These are phyloP conservation scores for Drosophila azteca DNA, from an alignment of 1,140 invertebrate genomes.

Conservation along the genomic window DNA sequence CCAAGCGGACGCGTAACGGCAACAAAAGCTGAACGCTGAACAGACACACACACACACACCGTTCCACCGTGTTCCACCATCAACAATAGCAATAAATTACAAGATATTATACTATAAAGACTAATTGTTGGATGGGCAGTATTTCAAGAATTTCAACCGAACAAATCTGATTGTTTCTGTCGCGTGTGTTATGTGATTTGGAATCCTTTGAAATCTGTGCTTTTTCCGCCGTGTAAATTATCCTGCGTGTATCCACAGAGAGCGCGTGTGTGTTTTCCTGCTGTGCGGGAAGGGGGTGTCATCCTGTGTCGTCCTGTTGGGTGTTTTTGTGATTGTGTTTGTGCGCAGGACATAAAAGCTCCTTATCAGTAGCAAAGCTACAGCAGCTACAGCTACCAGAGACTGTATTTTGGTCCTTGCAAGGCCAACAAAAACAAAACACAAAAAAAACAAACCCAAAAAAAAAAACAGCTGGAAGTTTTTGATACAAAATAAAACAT, in stretches of 20 bases:
- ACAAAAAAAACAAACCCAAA: background rate
- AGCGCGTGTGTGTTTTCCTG: conserved; percentile 47
- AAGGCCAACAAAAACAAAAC: conserved; percentile 44
- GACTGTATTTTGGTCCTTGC: conserved; percentile 35
- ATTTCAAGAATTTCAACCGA: too few relatives aligned
- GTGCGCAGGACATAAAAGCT: conserved; percentile 67
- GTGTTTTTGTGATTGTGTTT: conserved; percentile 24
- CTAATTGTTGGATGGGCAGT: conserved; percentile 64
- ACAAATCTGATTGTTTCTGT: too few relatives aligned
- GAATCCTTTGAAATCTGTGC: too few relatives aligned
- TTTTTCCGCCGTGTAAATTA: too few relatives aligned
- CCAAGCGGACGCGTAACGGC: conserved; percentile 63
- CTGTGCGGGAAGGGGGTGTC: conserved; percentile 13
- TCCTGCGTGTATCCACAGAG: background rate
- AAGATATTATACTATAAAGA: conserved; percentile 8
- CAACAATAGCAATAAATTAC: conserved; percentile 23
- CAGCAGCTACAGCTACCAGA: too few relatives aligned
- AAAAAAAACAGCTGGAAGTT: conserved; percentile 54
- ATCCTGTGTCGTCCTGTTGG: conserved; percentile 2
- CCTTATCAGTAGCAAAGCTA: conserved; percentile 34
- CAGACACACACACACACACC: conserved; percentile 10
- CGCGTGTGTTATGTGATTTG: conserved; percentile 16
- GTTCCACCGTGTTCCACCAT: too few relatives aligned
- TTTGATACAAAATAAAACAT: conserved; percentile 22
- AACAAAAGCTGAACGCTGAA: conserved; percentile 45